Percentiles rank a stretch among this genome's conserved stretches.
Conservation (phyloP, 2,888 invertebrate genomes). For the Oxyteleia sp. region DNA sequence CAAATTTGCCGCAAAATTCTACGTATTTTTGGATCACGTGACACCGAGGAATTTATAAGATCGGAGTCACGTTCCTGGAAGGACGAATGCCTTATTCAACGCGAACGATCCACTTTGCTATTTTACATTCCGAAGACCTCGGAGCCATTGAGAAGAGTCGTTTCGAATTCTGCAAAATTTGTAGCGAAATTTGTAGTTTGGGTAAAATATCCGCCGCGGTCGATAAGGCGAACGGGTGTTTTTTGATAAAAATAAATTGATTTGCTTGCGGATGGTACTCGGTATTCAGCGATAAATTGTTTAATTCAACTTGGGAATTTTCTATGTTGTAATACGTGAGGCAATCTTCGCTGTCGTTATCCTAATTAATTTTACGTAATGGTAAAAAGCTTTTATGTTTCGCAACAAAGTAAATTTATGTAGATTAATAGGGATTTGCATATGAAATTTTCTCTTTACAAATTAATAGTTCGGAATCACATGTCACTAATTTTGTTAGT, state of each 20-base stretch:
- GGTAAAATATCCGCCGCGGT: slow-evolving; percentile 55
- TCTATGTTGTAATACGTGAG: not conserved
- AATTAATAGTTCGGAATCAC: slow-evolving; percentile 5
- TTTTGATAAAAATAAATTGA: slow-evolving; percentile 60
- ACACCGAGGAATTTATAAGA: slow-evolving; percentile 55
- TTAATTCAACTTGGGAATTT: not conserved
- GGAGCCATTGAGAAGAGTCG: slow-evolving; percentile 68
- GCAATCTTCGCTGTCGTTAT: slow-evolving; percentile 10
- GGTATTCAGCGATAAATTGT: slow-evolving; percentile 33
- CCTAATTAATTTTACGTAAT: slow-evolving; percentile 36
- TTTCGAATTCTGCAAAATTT: slow-evolving; percentile 69
- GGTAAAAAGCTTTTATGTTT: slow-evolving; percentile 22
- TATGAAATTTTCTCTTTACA: slow-evolving; percentile 15
- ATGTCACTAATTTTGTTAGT: no score
- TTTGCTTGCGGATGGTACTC: not conserved
- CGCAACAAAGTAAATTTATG: slow-evolving; percentile 33
- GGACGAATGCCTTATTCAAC: slow-evolving; percentile 75
- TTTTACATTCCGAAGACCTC: slow-evolving; percentile 73
- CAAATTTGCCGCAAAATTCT: slow-evolving; percentile 54
- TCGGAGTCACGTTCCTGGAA: slow-evolving; percentile 71
- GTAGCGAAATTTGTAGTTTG: slow-evolving; percentile 68
- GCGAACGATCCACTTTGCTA: slow-evolving; percentile 73
- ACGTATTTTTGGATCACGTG: slow-evolving; percentile 59
- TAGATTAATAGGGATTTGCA: slow-evolving; percentile 41
- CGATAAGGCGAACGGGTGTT: slow-evolving; percentile 38